These are phyloP conservation scores for Tinea trinotella DNA, from an alignment of 2,888 invertebrate species.

Conservation along the genomic window DNA sequence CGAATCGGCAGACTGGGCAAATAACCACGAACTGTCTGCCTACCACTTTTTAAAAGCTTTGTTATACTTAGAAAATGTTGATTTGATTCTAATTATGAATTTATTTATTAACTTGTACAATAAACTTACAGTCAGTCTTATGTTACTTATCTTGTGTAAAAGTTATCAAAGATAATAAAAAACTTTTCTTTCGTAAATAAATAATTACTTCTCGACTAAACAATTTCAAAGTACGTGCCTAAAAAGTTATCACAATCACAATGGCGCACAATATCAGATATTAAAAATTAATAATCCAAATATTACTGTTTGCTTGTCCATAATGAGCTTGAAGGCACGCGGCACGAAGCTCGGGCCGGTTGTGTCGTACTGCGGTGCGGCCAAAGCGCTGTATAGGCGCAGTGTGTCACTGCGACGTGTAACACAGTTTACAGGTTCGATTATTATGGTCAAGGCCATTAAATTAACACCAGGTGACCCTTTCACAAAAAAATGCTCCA, in stretches of 20 bases:
- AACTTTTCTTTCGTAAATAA: neutral
- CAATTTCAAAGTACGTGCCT: neutral
- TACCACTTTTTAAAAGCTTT: too few species aligned
- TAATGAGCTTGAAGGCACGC: neutral
- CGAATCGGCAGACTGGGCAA: too few species aligned
- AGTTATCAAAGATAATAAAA: neutral
- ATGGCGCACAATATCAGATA: neutral
- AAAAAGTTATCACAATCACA: conserved; percentile 5
- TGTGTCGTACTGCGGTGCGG: conserved; percentile 17
- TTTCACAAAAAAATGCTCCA: neutral
- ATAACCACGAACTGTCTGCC: too few species aligned
- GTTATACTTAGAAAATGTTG: too few species aligned
- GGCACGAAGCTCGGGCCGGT: neutral
- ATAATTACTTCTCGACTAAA: neutral
- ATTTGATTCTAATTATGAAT: too few species aligned
- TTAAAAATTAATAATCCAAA: neutral
- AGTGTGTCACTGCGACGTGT: conserved; percentile 16
- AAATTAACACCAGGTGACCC: conserved; percentile 16
- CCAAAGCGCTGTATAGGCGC: conserved; percentile 11
- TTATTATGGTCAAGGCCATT: conserved; percentile 11
- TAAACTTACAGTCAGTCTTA: neutral
- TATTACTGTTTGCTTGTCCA: neutral
- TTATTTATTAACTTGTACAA: too few species aligned
- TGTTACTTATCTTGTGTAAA: neutral
- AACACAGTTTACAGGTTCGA: conserved; percentile 12